Conservation (phyloP, 2,113 vertebrate species). For the Condylura cristata region DNA sequence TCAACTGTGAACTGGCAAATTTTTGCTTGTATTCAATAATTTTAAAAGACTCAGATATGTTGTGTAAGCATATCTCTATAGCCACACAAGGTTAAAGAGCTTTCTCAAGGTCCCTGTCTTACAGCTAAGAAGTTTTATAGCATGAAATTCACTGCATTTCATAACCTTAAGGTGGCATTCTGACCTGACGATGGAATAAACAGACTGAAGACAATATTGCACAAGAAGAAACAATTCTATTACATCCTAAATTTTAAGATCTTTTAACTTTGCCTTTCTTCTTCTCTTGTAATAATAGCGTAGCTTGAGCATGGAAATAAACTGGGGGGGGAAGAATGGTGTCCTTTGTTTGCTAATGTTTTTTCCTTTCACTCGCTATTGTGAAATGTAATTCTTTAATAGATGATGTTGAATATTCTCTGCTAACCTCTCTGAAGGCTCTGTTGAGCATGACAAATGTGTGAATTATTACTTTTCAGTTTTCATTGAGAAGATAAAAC, state of each 20-base stretch:
- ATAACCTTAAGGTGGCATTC: neutral
- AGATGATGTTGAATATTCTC: conserved; percentile 16
- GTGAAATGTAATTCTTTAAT: conserved; percentile 59
- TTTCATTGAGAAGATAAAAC: conserved; percentile 68
- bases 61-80: neutral
- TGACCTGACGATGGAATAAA: neutral
- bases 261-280: conserved; percentile 64
- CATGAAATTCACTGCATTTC: neutral
- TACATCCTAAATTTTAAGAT: conserved; percentile 61
- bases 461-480: neutral
- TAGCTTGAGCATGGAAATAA: conserved; percentile 27
- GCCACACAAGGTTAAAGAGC: neutral
- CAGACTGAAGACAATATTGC: conserved; percentile 49
- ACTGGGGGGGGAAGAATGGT: neutral
- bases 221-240: conserved; percentile 50
- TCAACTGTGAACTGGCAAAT: neutral
- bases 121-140: neutral
- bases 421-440: conserved; percentile 48
- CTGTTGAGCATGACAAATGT: conserved; percentile 57
- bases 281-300: neutral
- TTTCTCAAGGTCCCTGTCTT: neutral
- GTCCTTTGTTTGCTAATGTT: conserved; percentile 51
- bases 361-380: conserved; percentile 45
- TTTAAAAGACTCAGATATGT: neutral
- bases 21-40: neutral